Evolutionary conservation across 1,140 invertebrate genomes (phyloP).

Genomic region (Acyrthosiphon pisum): DNA sequence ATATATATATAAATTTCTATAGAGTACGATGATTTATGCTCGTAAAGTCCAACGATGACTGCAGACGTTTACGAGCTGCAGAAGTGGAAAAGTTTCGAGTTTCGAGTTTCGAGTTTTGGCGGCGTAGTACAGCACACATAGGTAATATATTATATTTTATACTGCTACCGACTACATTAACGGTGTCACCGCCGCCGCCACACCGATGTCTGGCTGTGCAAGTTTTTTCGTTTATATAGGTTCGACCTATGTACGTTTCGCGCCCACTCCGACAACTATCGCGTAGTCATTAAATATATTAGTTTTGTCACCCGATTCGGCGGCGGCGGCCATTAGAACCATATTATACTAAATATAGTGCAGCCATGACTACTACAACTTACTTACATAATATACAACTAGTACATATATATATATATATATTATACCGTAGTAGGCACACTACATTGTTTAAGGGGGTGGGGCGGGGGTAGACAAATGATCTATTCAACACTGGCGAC

Average conservation of each 20-base stretch:
- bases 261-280: not conserved
- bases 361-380: not conserved
- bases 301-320: not conserved
- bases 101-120: slow-evolving; percentile 22
- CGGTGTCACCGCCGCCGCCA: not conserved
- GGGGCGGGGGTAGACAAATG: not conserved
- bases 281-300: not conserved
- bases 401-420: not conserved
- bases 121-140: not conserved
- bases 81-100: slow-evolving; percentile 27
- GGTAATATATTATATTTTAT: not conserved
- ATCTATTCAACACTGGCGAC: not conserved
- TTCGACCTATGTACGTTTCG: not conserved
- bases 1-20: not conserved
- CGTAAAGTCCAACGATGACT: not conserved
- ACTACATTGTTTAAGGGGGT: not conserved
- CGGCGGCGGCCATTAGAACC: not conserved
- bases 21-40: not conserved
- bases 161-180: not conserved
- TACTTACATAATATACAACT: not conserved
- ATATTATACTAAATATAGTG: not conserved
- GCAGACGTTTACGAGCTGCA: not conserved
- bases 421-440: not conserved
- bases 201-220: not conserved
- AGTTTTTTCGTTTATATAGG: not conserved